Base-by-base conservation (phyloP, 2,113 vertebrate genomes). In the Oenanthe melanoleuca region DNA sequence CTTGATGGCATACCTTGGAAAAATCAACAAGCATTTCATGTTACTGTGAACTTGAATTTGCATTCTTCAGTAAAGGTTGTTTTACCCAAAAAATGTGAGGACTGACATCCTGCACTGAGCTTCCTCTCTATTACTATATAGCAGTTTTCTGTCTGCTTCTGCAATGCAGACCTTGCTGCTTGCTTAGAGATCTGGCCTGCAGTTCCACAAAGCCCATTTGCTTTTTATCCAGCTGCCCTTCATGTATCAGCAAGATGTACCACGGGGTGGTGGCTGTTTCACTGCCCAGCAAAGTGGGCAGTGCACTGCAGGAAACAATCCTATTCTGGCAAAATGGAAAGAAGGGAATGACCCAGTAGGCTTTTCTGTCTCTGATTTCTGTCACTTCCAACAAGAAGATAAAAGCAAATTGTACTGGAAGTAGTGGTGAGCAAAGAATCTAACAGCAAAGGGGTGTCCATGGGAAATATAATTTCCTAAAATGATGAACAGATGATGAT, bases 261-360 rank as follows among this genome's bases (percentile, higher is more conserved):
- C 12, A 21, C 0, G 3, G 63, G 3, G 11, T 20, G 5, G 23
- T 25, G 19, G 10, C 20, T 69, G 6, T 47, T 74, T 50, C 50
- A 73, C 9, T 26, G 52, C 19, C 44, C 52, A 28, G 19, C 13
- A 83, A 82, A 80, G 34, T 37, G 34, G 34, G 34, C 34, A 37
- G 6, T 8, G 2, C 9, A 34, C 10, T 20, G 9, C 16, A 91
- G 16, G 22, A 66, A 78, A 44, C 0, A 1, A 37, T 23, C 7
- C 1, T 14, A 18, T 34, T 85, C 26, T 65, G 24, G 7, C 6
- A 53, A 85, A 65, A 75, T 8, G 3, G 38, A 66, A 87, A 74
- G 22, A 57, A 73, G 7, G 3, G 24, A 90, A 67, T 8, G 44
- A 45, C 22, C 22, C 18, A 29, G 17, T 7, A 2, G 5, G 4